phyloP scores from a whole-genome alignment of 2,888 invertebrate species.

The Eupithecia tripunctaria region DNA sequence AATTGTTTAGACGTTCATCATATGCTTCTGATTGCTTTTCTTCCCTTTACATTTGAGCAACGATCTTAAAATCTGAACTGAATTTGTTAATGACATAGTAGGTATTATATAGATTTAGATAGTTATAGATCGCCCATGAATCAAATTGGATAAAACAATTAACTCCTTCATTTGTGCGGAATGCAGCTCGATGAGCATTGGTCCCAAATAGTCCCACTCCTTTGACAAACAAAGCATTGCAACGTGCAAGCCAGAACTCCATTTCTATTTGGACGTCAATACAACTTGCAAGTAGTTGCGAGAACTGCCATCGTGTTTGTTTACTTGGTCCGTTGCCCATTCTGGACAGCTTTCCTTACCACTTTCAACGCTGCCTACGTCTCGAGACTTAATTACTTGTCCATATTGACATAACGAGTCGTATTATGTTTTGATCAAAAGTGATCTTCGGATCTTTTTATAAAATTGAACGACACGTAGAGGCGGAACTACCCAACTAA shows the following conservation, averaged over 20 bases:
- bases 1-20: neutral
- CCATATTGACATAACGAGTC: slow-evolving; percentile 22
- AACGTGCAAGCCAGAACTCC: slow-evolving; percentile 3
- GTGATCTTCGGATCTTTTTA: neutral
- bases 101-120: no score
- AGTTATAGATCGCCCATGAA: neutral
- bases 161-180: neutral
- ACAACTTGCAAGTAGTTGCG: slow-evolving; percentile 43
- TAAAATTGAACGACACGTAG: neutral
- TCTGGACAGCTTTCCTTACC: slow-evolving; percentile 77
- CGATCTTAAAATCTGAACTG: neutral
- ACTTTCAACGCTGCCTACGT: slow-evolving; percentile 73
- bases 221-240: neutral
- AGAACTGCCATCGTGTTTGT: slow-evolving; percentile 58
- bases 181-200: neutral
- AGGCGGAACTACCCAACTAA: neutral
- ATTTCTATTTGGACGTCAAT: slow-evolving; percentile 11
- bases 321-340: slow-evolving; percentile 60
- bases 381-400: slow-evolving; percentile 72
- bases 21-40: neutral
- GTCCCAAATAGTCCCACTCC: neutral
- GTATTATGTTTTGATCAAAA: slow-evolving; percentile 8
- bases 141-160: neutral
- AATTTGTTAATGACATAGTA: neutral
- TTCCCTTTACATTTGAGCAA: neutral